Base-by-base conservation (phyloP, 37 sponge, comb jelly and placozoan species). In the Ephydatia muelleri region DNA sequence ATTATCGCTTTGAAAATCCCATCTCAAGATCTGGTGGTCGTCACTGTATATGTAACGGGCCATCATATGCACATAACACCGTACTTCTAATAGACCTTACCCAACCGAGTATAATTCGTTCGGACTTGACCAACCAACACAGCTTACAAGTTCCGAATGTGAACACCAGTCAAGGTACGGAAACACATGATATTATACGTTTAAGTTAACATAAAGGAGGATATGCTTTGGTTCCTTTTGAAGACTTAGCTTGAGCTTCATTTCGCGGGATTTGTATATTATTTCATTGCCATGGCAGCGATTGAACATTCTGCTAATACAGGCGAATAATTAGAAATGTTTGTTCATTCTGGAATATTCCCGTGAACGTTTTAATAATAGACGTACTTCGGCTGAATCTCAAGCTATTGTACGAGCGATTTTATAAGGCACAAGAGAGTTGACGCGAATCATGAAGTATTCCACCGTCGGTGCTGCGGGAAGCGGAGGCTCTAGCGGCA, bases 91-190 rank as follows among this genome's bases (percentile, higher is more conserved):
- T 19, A 69, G 19, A 35, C 70, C 91, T 38, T 72, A 97, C 97
- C 95, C 89, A 16, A 89, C 76, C 3, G 97, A 97, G 82, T 83
- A 97, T 2, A 97, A 91, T 38, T 92, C 91, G 69, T 66, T 90
- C 8, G 82, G 37, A 72, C 73, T 92, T 21, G 87, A 84, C 97
- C 97, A 97, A 2, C 93, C 93, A 21, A 97, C 79, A 78, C 96
- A 97, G 68, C 91, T 89, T 31, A 94, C 97, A 68, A 95, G 67
- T 25, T 92, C 96, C 78, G 83, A 48, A 89, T 96, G 95, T 38
- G 34, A 38, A 76, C 11, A 40, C n/a, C 70, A 88, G 88, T 82
- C 64, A 88, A 78, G 69, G 83, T n/a, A 78, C 21, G 49, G 0
- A 72, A 4, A 30, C 13, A 57, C 36, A 38, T 22, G 35, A 38